Evolutionary conservation across 53 echinoderm and acorn worm genomes (phyloP), one percentile per base, ranked within the genome.

Genomic region (Echinarachnius parma): DNA sequence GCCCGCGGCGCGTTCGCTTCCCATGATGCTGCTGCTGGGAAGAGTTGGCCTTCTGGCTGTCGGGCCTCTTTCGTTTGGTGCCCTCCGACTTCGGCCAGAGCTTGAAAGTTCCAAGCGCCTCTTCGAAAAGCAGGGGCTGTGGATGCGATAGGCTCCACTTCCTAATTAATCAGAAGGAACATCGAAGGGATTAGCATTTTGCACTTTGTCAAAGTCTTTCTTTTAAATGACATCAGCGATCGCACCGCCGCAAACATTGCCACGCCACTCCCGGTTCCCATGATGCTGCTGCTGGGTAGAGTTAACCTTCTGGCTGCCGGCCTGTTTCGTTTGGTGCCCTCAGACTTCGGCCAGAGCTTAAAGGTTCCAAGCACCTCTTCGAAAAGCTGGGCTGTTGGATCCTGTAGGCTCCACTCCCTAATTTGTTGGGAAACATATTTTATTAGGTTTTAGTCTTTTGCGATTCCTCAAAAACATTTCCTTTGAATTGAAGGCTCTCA

Each of bases 81-180:
- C 20, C 23, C 11, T 69, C 86, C 42, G 81, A 42, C 26, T 64
- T 62, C 0, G 94, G 94, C 68, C 86, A 86, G 9, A 81, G 78
- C 34, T 90, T 90, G 33, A 94, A 72, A 4, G 81, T 75, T 25
- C 90, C 87, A 4, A 87, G 66, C 0, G 94, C 94, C 56, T 87
- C 84, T 47, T 94, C 86, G 53, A 94, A 94, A 18, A 94, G 64
- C 68, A 90, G 48, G 3, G 90, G 95, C 79, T 94, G 95, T 91
- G 80, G 4, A 94, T 76, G 82, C 31, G 18, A 44, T 49, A 0
- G 92, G 92, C 64, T n/a, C n/a, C n/a, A n/a, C n/a, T n/a, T n/a
- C n/a, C n/a, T n/a, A n/a, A n/a, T n/a, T n/a, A n/a, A n/a, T n/a
- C n/a, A n/a, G n/a, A n/a, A n/a, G n/a, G n/a, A n/a, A n/a, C n/a